These are phyloP conservation scores for Psittacula echo DNA, from an alignment of 2,797 vertebrate species.

Conservation along the genomic window DNA sequence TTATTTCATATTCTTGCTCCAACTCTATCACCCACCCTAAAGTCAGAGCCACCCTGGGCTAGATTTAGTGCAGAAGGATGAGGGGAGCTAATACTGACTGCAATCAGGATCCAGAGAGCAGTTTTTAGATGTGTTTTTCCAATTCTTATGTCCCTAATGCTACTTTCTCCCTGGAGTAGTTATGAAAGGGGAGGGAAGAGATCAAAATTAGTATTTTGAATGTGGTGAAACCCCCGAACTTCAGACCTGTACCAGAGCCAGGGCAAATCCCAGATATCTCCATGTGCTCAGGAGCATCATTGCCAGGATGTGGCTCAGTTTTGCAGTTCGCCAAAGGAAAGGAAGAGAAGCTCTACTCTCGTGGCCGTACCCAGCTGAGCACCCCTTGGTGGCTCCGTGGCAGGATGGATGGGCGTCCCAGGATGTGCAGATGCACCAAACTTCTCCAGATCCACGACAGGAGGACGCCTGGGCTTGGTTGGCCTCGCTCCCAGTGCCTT, in stretches of 20 bases:
- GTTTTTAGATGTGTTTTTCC: not conserved
- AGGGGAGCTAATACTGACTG: not conserved
- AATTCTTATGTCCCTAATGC: not conserved
- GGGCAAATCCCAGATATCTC: not conserved
- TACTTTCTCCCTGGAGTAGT: not conserved
- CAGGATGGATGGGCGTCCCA: accelerated
- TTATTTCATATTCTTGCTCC: not conserved
- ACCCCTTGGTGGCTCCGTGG: not conserved
- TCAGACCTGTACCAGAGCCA: not conserved
- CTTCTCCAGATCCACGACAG: conserved; percentile 37
- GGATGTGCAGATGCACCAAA: not conserved
- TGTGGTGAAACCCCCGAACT: not conserved
- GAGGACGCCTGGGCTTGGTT: conserved; percentile 28
- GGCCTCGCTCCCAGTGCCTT: not conserved
- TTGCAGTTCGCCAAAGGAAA: not conserved
- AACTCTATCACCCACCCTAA: not conserved
- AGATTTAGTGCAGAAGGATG: not conserved
- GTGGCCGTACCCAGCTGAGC: not conserved
- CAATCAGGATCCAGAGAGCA: not conserved
- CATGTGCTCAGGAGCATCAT: not conserved
- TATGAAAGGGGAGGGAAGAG: not conserved
- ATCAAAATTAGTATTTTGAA: not conserved
- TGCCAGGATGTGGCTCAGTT: not conserved
- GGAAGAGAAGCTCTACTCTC: not conserved
- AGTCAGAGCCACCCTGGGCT: not conserved